Conservation (phyloP, 2,113 vertebrate species). For the Sterrhoptilus dennistouni region DNA sequence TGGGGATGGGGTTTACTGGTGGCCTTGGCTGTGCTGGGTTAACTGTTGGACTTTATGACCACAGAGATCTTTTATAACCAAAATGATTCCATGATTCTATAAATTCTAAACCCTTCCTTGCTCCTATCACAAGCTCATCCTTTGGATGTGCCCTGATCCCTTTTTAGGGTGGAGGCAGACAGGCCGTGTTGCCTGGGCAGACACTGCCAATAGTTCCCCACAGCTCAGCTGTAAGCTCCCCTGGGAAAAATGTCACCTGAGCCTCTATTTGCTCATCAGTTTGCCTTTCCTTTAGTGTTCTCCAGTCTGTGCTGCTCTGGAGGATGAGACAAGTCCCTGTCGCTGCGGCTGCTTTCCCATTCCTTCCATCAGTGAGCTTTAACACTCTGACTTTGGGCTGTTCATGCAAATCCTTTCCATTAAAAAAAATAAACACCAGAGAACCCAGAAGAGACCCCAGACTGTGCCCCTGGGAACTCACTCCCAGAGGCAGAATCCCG, state of each 20-base stretch:
- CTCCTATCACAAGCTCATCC: background rate
- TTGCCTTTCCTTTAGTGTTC: background rate
- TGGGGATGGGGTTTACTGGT: background rate
- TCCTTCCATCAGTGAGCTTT: slow-evolving; percentile 15
- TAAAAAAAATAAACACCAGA: slow-evolving; percentile 25
- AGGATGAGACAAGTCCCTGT: background rate
- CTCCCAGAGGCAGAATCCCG: slow-evolving; percentile 39
- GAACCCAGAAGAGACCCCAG: slow-evolving; percentile 46
- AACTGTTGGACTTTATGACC: background rate
- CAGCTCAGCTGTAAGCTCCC: background rate
- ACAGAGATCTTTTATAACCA: background rate
- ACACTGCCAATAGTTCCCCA: background rate
- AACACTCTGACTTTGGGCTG: slow-evolving; percentile 10
- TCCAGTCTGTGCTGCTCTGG: background rate
- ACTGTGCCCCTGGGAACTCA: slow-evolving; percentile 48
- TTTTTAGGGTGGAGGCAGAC: background rate
- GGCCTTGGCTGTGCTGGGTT: background rate
- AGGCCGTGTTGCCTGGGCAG: background rate
- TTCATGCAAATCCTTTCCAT: slow-evolving; percentile 56
- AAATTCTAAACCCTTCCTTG: background rate
- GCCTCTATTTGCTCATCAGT: background rate
- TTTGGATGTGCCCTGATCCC: rapidly evolving
- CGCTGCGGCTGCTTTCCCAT: background rate
- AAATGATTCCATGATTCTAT: background rate
- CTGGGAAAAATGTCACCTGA: background rate